A percentile compares a stretch with the other conserved stretches of the same genome.
phyloP scores from a whole-genome alignment of 1,140 invertebrate species.

The Prorops nasuta region DNA sequence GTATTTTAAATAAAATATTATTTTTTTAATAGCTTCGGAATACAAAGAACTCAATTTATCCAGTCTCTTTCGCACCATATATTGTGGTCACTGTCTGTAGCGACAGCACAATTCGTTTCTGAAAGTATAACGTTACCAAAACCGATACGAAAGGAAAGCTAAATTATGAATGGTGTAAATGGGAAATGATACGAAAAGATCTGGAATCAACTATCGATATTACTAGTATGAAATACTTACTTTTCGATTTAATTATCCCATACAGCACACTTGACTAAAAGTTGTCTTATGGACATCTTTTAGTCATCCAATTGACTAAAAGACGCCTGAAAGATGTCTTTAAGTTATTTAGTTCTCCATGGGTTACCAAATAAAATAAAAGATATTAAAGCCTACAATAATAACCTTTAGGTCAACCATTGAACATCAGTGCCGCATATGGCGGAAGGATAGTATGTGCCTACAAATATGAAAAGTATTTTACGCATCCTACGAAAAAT shows the following conservation, averaged over 20 bases:
- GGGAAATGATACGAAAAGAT: constrained; percentile 82
- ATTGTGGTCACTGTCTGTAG: constrained; percentile 90
- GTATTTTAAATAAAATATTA: no score
- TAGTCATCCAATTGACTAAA: no score
- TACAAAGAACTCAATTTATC: constrained; percentile 98
- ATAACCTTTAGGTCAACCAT: no score
- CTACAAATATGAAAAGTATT: constrained; percentile 85
- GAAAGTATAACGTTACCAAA: constrained; percentile 71
- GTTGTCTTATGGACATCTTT: no score
- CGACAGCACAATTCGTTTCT: constrained; percentile 70
- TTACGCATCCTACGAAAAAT: constrained; percentile 71
- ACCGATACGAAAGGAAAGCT: constrained; percentile 59
- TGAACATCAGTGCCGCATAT: no score
- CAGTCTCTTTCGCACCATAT: constrained; percentile 94
- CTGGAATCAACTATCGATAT: constrained; percentile 83
- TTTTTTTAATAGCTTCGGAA: no score
- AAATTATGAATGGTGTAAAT: constrained; percentile 77
- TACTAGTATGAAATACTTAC: constrained; percentile 60
- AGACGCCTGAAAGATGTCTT: no score
- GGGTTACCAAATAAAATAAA: no score
- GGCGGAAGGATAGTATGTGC: constrained; percentile 94
- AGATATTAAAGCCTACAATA: no score
- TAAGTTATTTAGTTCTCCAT: no score
- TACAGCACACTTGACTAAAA: no score
- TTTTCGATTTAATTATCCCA: constrained; percentile 10